These are phyloP conservation scores for Auanema sp. DNA, from an alignment of 2,888 invertebrate species.

Conservation along the genomic window DNA sequence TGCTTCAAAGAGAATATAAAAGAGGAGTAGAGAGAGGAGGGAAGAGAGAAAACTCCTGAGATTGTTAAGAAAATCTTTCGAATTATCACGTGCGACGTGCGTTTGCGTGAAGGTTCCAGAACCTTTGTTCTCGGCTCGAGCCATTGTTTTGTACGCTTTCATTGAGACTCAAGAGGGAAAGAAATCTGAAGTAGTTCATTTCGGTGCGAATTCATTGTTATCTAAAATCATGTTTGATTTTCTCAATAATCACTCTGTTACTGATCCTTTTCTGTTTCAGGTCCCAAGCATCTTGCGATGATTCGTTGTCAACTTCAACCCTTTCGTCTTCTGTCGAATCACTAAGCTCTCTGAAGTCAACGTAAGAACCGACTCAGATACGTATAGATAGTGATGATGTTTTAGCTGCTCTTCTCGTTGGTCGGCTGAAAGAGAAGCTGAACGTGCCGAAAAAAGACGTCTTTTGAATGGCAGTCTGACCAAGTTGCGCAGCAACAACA, in stretches of 20 bases:
- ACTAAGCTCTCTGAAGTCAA: slow-evolving; percentile 21
- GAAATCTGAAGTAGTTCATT: not conserved
- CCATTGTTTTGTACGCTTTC: too few relatives aligned
- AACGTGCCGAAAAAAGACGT: slow-evolving; percentile 40
- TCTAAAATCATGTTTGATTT: not conserved
- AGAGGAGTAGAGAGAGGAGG: too few relatives aligned
- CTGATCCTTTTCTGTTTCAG: slow-evolving; percentile 14
- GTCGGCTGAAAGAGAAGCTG: slow-evolving; percentile 43
- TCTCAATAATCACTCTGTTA: not conserved
- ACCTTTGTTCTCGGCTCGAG: too few relatives aligned
- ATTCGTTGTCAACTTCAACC: slow-evolving; percentile 15
- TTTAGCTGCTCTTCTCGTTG: slow-evolving; percentile 48
- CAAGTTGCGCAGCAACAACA: slow-evolving; percentile 39
- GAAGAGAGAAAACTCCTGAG: too few relatives aligned
- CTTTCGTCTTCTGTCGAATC: slow-evolving; percentile 26
- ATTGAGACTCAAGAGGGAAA: too few relatives aligned
- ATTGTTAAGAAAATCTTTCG: too few relatives aligned
- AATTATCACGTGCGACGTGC: too few relatives aligned
- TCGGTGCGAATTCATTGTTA: not conserved
- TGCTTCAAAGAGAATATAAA: too few relatives aligned
- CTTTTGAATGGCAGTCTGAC: slow-evolving; percentile 39
- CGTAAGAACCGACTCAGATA: slow-evolving; percentile 10
- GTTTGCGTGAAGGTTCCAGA: too few relatives aligned
- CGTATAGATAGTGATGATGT: not conserved
- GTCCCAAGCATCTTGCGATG: slow-evolving; percentile 13